Percentiles rank a stretch among this genome's conserved stretches.
Evolutionary conservation across 2,797 vertebrate species (phyloP).

Genomic region (Cuniculus paca): DNA sequence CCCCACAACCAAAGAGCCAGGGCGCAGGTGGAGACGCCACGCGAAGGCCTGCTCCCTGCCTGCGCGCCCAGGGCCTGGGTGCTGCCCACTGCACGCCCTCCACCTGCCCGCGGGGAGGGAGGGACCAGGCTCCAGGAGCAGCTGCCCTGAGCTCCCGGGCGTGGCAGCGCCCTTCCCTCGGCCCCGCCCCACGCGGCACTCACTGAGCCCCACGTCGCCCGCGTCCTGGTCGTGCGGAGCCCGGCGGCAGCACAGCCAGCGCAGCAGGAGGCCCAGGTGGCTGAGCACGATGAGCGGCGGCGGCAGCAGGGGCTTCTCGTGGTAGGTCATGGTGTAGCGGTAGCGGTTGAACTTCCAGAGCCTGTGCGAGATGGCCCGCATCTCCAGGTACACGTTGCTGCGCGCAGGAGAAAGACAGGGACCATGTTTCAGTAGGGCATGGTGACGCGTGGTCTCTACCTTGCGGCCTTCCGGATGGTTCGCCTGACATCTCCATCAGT

Average conservation of each 20-base stretch:
- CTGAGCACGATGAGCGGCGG: conserved; percentile 95
- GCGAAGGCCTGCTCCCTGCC: neutral
- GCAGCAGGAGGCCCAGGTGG: conserved; percentile 91
- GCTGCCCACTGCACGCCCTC: no score
- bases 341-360: conserved; percentile 99
- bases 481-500: neutral
- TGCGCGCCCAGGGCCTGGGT: neutral
- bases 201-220: conserved; percentile 94
- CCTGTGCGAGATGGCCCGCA: conserved; percentile 95
- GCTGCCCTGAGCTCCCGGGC: no score
- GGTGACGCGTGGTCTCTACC: neutral
- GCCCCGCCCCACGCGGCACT: conserved; percentile 83
- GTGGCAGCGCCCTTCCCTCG: no score
- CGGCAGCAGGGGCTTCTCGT: conserved; percentile 96
- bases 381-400: conserved; percentile 96
- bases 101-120: no score
- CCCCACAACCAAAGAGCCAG: neutral
- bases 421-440: conserved; percentile 8
- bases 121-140: no score
- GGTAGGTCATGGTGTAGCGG: conserved; percentile 97
- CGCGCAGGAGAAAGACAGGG: neutral
- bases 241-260: conserved; percentile 87
- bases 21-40: neutral
- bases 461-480: neutral
- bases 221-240: conserved; percentile 90